phyloP scores from a whole-genome alignment of 1,140 invertebrate species.

The Eciton burchellii region DNA sequence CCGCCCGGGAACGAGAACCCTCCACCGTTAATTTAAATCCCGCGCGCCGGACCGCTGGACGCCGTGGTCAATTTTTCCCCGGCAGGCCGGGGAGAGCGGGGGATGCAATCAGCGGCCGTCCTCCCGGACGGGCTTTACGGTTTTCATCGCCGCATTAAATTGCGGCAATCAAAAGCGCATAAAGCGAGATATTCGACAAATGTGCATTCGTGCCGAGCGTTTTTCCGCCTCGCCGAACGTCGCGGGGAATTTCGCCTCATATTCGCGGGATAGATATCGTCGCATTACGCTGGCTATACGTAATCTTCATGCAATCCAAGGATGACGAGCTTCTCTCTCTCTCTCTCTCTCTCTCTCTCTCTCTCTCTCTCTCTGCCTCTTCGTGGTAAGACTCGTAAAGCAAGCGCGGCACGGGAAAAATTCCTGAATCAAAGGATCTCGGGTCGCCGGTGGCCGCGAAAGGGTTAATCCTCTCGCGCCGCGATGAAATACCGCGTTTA shows the following conservation, averaged over 20 bases:
- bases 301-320: conserved; percentile 24
- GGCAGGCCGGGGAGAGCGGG: not conserved
- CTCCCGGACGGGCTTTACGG: not conserved
- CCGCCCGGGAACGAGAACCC: no score
- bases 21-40: no score
- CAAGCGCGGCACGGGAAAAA: conserved; percentile 29
- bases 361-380: not conserved
- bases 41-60: no score
- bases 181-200: not conserved
- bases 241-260: conserved; percentile 1
- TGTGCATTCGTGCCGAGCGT: not conserved
- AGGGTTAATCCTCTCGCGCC: conserved; percentile 48
- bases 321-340: not conserved
- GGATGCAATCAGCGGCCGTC: not conserved
- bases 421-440: conserved; percentile 56
- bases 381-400: conserved; percentile 12
- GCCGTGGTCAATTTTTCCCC: no score
- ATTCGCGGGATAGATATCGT: conserved; percentile 26
- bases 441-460: conserved; percentile 37
- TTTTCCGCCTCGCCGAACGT: not conserved
- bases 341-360: not conserved
- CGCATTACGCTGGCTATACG: conserved; percentile 27
- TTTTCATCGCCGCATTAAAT: not conserved
- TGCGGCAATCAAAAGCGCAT: not conserved
- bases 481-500: conserved; percentile 56